Conservation (phyloP, 2,888 invertebrate species). For the Hyposoter didymator region DNA sequence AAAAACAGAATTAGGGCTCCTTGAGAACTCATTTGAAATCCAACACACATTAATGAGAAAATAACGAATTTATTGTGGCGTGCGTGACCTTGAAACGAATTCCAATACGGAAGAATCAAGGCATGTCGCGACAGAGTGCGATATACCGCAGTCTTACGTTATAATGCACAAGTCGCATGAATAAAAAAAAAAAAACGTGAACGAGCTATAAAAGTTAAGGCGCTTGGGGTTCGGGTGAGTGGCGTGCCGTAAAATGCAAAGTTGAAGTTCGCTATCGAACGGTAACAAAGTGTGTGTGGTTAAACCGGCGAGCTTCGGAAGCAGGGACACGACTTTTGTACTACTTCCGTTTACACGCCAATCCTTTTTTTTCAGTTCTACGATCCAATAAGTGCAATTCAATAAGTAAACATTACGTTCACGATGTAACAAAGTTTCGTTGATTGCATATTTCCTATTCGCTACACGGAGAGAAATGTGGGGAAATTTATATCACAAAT, state of each 20-base stretch:
- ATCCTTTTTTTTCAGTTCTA: neutral
- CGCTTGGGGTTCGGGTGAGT: slow-evolving; percentile 33
- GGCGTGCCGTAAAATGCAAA: slow-evolving; percentile 53
- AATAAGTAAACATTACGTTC: neutral
- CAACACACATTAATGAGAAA: neutral
- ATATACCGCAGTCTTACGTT: slow-evolving; percentile 37
- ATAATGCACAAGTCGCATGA: slow-evolving; percentile 27
- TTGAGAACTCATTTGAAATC: neutral
- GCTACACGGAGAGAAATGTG: no score
- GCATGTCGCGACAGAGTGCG: slow-evolving; percentile 12
- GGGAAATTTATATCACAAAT: no score
- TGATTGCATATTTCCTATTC: neutral
- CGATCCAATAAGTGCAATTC: neutral
- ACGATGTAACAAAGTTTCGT: neutral
- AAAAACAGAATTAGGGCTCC: neutral
- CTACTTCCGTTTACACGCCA: slow-evolving; percentile 18
- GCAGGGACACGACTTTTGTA: slow-evolving; percentile 31
- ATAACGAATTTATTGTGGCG: neutral
- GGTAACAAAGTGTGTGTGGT: slow-evolving; percentile 37
- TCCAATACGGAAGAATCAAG: slow-evolving; percentile 33
- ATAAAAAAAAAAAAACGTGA: slow-evolving; percentile 22
- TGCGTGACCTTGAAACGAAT: slow-evolving; percentile 21
- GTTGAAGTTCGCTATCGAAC: slow-evolving; percentile 60
- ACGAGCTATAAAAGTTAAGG: slow-evolving; percentile 49
- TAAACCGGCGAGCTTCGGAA: slow-evolving; percentile 21